A percentile compares a stretch with the other conserved stretches of the same genome.
phyloP scores from a whole-genome alignment of 2,113 vertebrate genomes.

The Anarrhichthys ocellatus region DNA sequence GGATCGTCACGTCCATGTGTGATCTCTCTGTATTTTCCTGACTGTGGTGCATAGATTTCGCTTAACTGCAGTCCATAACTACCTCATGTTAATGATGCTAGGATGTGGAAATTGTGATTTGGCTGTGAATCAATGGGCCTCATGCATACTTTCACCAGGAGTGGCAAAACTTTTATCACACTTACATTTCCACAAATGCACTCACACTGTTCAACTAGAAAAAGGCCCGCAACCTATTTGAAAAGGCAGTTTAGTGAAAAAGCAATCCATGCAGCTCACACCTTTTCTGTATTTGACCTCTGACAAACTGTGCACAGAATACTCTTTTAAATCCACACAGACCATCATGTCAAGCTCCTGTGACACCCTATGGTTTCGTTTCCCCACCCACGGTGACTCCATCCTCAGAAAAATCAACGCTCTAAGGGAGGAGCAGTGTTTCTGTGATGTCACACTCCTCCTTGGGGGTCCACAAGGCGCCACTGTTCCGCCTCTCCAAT shows the following conservation, averaged over 20 bases:
- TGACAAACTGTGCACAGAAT: neutral
- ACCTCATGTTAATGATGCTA: neutral
- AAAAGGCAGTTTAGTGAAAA: neutral
- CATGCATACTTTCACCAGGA: neutral
- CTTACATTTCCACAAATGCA: neutral
- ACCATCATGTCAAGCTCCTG: conserved; percentile 51
- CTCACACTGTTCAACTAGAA: neutral
- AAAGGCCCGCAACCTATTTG: neutral
- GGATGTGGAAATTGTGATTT: neutral
- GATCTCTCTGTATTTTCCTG: neutral
- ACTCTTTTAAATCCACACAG: neutral
- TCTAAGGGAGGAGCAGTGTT: conserved; percentile 70
- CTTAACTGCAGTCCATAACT: neutral
- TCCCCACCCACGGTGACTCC: conserved; percentile 67
- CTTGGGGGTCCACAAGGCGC: conserved; percentile 32
- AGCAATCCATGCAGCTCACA: neutral
- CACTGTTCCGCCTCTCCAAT: conserved; percentile 29
- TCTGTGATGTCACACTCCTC: conserved; percentile 79
- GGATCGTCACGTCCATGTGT: neutral
- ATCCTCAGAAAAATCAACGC: conserved; percentile 75
- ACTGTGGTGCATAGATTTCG: neutral
- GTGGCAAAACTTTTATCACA: neutral
- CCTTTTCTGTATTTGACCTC: neutral
- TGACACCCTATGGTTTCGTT: conserved; percentile 68
- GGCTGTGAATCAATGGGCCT: neutral